A percentile compares a stretch with the other conserved stretches of the same genome.
Evolutionary conservation across 2,888 invertebrate species (phyloP).

Genomic region (Melanchra persicariae): DNA sequence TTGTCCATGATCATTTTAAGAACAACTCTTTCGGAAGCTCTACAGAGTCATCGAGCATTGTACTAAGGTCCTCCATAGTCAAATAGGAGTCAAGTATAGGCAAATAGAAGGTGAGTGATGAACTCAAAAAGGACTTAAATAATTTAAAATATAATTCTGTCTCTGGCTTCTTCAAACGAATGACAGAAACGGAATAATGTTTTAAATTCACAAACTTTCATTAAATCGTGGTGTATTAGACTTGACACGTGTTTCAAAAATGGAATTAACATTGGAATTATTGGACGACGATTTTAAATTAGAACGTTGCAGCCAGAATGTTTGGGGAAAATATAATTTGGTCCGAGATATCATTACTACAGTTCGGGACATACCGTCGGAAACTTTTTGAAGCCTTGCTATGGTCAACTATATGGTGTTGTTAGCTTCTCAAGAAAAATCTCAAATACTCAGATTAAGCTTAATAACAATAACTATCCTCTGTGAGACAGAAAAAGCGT

Average conservation of each 20-base stretch:
- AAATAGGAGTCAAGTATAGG: no score
- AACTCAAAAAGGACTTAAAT: no score
- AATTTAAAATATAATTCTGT: not conserved
- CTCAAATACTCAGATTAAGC: conserved; percentile 56
- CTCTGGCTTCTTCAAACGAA: not conserved
- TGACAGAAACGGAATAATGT: not conserved
- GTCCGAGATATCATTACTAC: not conserved
- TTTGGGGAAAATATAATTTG: not conserved
- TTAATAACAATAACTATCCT: conserved; percentile 29
- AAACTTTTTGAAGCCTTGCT: no score
- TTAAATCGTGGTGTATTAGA: not conserved
- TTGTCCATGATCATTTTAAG: no score
- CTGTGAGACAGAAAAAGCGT: conserved; percentile 41
- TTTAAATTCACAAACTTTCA: not conserved
- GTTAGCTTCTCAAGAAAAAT: conserved; percentile 18
- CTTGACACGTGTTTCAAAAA: not conserved
- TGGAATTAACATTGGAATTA: not conserved
- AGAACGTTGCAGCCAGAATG: not conserved
- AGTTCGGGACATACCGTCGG: not conserved
- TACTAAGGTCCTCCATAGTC: no score
- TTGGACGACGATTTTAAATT: not conserved
- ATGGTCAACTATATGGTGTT: conserved; percentile 21
- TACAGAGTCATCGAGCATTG: no score
- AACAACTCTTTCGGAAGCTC: no score
- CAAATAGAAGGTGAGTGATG: no score